These are phyloP conservation scores for Cyclophora punctaria DNA, from an alignment of 2,888 invertebrate species.

Conservation along the genomic window DNA sequence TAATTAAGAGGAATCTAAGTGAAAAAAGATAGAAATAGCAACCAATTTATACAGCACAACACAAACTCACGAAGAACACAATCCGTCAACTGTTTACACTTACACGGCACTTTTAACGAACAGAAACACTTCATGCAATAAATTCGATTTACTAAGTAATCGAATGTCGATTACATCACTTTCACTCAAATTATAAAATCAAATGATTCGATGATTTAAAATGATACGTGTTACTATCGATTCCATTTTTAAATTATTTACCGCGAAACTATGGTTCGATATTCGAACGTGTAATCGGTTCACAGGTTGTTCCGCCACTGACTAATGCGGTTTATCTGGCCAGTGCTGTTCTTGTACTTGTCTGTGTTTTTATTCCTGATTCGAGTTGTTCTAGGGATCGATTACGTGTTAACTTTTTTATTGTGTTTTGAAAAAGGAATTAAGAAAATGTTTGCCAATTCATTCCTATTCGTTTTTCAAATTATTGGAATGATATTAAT, in stretches of 20 bases:
- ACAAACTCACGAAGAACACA: too few relatives aligned
- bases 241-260: constrained; percentile 27
- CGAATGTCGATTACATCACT: constrained; percentile 23
- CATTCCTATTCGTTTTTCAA: too few relatives aligned
- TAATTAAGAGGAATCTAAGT: too few relatives aligned
- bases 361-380: constrained; percentile 53
- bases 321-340: constrained; percentile 32
- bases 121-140: constrained; percentile 25
- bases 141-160: constrained; percentile 16
- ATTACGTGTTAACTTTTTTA: too few relatives aligned
- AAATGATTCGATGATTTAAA: constrained; percentile 25
- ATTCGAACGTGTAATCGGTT: constrained; percentile 49
- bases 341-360: constrained; percentile 30
- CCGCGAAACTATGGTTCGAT: constrained; percentile 19
- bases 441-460: too few relatives aligned
- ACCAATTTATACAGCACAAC: too few relatives aligned
- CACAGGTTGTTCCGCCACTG: constrained; percentile 57
- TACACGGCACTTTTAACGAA: not conserved
- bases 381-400: constrained; percentile 26
- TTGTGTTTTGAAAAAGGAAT: not conserved
- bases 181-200: constrained; percentile 24
- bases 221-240: constrained; percentile 16
- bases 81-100: not conserved
- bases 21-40: too few relatives aligned
- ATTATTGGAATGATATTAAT: too few relatives aligned